Conservation (phyloP, 1,140 invertebrate species). For the Adelges cooleyi region DNA sequence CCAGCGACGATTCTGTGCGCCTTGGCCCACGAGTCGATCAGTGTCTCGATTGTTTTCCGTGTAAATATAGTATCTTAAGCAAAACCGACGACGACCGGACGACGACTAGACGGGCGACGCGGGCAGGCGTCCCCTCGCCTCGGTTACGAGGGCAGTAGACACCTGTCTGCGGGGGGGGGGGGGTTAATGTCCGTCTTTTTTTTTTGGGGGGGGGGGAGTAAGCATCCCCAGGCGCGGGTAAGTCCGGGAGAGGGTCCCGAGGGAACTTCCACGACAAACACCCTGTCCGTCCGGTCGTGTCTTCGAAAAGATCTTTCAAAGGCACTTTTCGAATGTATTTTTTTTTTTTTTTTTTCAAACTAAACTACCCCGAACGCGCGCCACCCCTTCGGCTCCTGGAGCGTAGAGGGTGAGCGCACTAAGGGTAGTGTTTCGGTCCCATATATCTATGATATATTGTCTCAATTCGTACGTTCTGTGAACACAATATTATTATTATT, state of each 20-base stretch:
- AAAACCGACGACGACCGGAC: too few relatives aligned
- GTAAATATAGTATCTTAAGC: too few relatives aligned
- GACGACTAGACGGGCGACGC: too few relatives aligned
- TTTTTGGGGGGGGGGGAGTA: not conserved
- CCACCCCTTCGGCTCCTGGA: not conserved
- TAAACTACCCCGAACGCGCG: constrained; percentile 3
- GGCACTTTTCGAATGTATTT: not conserved
- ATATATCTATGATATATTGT: constrained; percentile 31
- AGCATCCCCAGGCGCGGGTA: too few relatives aligned
- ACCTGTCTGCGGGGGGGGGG: not conserved
- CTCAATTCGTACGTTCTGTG: constrained; percentile 30
- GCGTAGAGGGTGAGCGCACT: not conserved
- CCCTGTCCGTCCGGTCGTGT: not conserved
- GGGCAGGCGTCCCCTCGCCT: not conserved
- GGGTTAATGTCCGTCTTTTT: too few relatives aligned
- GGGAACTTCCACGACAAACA: not conserved
- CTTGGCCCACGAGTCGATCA: too few relatives aligned
- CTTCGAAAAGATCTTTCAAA: not conserved
- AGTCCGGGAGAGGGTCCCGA: not conserved
- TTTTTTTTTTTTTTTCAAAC: constrained; percentile 26
- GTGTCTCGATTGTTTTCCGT: too few relatives aligned
- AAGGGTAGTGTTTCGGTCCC: constrained; percentile 23
- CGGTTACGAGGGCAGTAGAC: not conserved
- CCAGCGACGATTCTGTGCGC: too few relatives aligned
- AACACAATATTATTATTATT: constrained; percentile 24